These are phyloP conservation scores for Pheosia gnoma DNA, from an alignment of 2,888 invertebrate genomes.

Conservation along the genomic window DNA sequence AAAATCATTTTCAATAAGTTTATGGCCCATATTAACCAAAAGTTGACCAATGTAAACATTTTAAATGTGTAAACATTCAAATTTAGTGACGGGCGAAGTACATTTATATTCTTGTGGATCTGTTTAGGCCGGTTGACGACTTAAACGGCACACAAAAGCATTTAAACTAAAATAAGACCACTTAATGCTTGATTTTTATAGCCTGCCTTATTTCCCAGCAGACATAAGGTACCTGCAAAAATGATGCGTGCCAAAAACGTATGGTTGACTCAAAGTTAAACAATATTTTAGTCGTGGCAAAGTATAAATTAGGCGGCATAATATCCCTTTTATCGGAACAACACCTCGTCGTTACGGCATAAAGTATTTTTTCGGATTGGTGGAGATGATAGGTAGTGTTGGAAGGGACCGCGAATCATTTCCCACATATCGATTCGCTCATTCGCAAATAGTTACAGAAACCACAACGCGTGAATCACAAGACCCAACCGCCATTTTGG, in stretches of 20 bases:
- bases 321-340: conserved; percentile 50
- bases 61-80: conserved; percentile 48
- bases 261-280: conserved; percentile 57
- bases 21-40: conserved; percentile 43
- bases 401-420: conserved; percentile 51
- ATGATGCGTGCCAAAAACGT: conserved; percentile 57
- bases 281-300: conserved; percentile 49
- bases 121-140: conserved; percentile 48
- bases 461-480: conserved; percentile 63
- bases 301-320: conserved; percentile 64
- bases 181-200: conserved; percentile 55
- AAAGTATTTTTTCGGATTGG: conserved; percentile 58
- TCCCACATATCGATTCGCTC: conserved; percentile 46
- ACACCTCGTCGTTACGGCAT: conserved; percentile 55
- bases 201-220: conserved; percentile 52
- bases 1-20: conserved; percentile 40
- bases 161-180: conserved; percentile 55
- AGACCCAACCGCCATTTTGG: conserved; percentile 40
- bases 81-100: conserved; percentile 39
- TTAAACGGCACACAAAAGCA: conserved; percentile 49
- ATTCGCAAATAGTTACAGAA: conserved; percentile 60
- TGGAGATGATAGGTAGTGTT: conserved; percentile 46
- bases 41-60: conserved; percentile 46
- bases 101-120: conserved; percentile 47
- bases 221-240: conserved; percentile 58